Evolutionary conservation across 2,797 vertebrate species (phyloP), one percentile per base, ranked within the genome.

Genomic region (Orientallactaga sibirica): DNA sequence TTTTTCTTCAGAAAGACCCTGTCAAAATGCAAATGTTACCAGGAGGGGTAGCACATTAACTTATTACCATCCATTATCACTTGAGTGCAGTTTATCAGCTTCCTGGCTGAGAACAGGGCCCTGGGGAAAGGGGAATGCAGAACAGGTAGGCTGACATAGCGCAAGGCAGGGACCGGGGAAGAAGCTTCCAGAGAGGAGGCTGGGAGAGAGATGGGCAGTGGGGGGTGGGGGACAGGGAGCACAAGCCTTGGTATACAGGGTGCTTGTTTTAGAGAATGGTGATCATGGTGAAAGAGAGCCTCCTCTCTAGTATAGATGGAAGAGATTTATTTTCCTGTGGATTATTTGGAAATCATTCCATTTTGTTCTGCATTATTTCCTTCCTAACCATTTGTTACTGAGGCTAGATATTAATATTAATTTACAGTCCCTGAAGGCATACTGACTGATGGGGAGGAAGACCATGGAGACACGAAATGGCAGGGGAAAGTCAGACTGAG

Each of bases 21-120:
- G 95, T 95, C 95, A 96, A 96, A 93, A 97, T 95, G 95, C 93
- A 96, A 97, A 96, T 95, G 55, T 67, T 93, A 88, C 84, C 82
- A 85, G 70, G 82, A 88, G 78, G 86, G 70, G 80, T 96, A 95
- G 88, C 96, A 96, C 94, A 95, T 95, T 94, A 95, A 87, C 95
- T 96, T 92, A 97, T 97, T 96, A 94, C 90, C 96, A 93, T 86
- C 95, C 95, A 97, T 97, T 96, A 96, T 95, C 94, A 92, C 92
- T 18, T 82, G n/a, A 91, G 83, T 80, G 93, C 80, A 1, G 48
- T 95, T 96, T 96, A 91, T 95, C 94, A 94, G 95, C 91, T 96
- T 78, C 88, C 37, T 76, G 91, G 94, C 92, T 94, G 95, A 82
- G 93, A 97, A 96, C 62, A 79, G 92, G 74, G 92, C 96, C 87